These are phyloP conservation scores for Arrhamphus sclerolepis DNA, from an alignment of 2,797 vertebrate species.

Conservation along the genomic window DNA sequence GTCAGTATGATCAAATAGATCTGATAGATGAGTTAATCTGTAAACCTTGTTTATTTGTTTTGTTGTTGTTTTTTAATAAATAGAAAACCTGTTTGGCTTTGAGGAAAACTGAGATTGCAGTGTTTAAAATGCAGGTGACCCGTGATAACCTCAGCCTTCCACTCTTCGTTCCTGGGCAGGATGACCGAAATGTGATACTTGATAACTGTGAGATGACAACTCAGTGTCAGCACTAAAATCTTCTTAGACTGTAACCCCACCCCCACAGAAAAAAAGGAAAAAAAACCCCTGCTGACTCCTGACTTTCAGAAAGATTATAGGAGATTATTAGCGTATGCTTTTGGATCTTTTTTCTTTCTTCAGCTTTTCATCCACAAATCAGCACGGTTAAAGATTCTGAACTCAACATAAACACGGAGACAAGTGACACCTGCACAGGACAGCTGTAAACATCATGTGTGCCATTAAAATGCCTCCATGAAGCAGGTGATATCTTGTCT, in stretches of 20 bases:
- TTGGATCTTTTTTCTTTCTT: no score
- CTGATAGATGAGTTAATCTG: constrained; percentile 12
- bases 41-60: constrained; percentile 28
- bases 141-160: neutral
- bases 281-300: no score
- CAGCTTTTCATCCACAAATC: no score
- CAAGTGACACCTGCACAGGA: neutral
- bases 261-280: no score
- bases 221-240: neutral
- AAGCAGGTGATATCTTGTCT: constrained; percentile 53
- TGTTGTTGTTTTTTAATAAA: neutral
- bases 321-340: no score
- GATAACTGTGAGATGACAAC: neutral
- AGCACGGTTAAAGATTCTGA: no score
- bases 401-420: no score
- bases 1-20: no score
- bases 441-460: constrained; percentile 41
- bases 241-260: no score
- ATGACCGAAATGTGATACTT: neutral
- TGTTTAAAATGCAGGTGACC: neutral
- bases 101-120: rapidly evolving
- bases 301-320: no score
- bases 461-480: constrained; percentile 19
- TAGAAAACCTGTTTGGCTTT: no score
- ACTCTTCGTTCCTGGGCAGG: neutral